Evolutionary conservation across 2,888 invertebrate genomes (phyloP), one percentile per base, ranked within the genome.

Genomic region (Gymnoscelis rufifasciata): DNA sequence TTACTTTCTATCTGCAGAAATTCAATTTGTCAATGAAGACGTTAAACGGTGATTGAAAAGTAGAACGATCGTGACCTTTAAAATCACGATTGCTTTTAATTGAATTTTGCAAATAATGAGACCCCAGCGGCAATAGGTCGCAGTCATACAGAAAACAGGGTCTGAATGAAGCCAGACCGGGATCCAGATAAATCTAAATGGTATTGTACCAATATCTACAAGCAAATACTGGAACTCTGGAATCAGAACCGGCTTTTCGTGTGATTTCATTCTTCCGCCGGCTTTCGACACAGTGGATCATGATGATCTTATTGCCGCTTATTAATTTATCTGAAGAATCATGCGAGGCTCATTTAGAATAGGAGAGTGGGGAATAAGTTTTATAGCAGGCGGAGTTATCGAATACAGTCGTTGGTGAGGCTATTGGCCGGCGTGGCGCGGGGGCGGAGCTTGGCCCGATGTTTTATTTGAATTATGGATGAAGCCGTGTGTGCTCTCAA

Each of bases 391-490:
- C 83, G 84, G 84, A 79, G 83, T 77, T 78, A 80, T 64, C 66
- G 66, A 66, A 67, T 68, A 73, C 66, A 70, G 65, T 62, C 67
- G 65, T 71, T 78, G 67, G 65, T 60, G 74, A 77, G 74, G 74
- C 83, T 75, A 88, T 88, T 87, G 87, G 87, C 75, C 72, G 72
- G 78, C 72, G 77, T 80, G 69, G 71, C 71, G 62, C 83, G 80
- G 83, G 87, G 88, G 88, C 87, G 87, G 80, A 66, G 86, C 78
- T 68, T 78, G 80, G 84, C 75, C 67, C 84, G 86, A 86, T 84
- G 83, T 86, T 86, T 73, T 83, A 82, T 86, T 87, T 86, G 86
- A 86, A 86, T 87, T 84, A 88, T 87, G 86, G 86, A 87, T 86
- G 84, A 84, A 73, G 71, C 75, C 72, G 72, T 71, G 74, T 70